phyloP scores from a whole-genome alignment of 2,113 vertebrate genomes.

The Onychostruthus taczanowskii region DNA sequence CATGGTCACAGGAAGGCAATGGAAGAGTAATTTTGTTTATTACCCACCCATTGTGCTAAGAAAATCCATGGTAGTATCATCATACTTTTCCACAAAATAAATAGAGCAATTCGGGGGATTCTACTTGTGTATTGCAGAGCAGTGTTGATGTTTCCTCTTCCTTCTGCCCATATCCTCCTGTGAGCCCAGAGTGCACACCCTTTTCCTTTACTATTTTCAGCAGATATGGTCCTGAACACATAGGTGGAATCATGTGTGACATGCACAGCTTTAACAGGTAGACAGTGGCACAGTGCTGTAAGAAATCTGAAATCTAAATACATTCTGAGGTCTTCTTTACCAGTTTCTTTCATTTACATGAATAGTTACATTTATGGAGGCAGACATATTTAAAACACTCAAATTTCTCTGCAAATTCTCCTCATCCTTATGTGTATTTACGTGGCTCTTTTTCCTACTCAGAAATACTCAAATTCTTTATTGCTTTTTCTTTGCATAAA shows the following conservation, averaged over 20 bases:
- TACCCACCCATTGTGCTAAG: not conserved
- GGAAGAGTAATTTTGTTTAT: not conserved
- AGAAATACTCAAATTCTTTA: not conserved
- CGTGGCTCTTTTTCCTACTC: fast-evolving
- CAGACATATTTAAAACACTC: not conserved
- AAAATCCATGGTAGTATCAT: not conserved
- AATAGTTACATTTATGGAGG: not conserved
- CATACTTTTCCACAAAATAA: not conserved
- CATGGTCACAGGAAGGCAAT: not conserved
- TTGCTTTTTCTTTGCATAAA: not conserved
- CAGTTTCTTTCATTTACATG: not conserved
- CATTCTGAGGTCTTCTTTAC: not conserved
- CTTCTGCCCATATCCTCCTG: not conserved
- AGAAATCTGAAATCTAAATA: not conserved
- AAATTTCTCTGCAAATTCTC: not conserved
- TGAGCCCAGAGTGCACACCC: not conserved
- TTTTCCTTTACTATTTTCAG: not conserved
- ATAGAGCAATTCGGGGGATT: not conserved
- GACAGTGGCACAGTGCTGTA: not conserved
- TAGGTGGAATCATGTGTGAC: not conserved
- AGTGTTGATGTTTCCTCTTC: not conserved
- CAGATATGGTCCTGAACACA: not conserved
- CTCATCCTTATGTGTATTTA: not conserved
- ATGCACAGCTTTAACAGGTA: not conserved
- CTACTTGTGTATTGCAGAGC: not conserved